Evolutionary conservation across 2,888 invertebrate genomes (phyloP).

Genomic region (Lapara coniferarum): DNA sequence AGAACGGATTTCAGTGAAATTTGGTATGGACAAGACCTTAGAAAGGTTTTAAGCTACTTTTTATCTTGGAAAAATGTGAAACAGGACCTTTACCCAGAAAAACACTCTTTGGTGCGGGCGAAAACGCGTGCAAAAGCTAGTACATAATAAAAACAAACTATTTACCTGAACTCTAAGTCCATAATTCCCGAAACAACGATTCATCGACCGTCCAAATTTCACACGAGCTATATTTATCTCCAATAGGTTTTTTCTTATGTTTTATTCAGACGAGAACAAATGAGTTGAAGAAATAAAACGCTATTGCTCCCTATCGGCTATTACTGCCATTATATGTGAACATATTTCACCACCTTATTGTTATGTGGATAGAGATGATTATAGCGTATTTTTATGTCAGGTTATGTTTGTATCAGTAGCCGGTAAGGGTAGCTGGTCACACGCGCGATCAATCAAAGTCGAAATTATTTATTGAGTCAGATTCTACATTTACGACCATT

Average conservation of each 20-base stretch:
- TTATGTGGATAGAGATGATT: neutral
- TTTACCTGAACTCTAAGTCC: neutral
- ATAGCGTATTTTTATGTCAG: neutral
- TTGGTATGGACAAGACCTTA: too few relatives aligned
- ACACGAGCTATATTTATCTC: constrained; percentile 36
- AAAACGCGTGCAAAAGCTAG: too few relatives aligned
- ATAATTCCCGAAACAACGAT: constrained; percentile 14
- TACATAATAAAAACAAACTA: neutral
- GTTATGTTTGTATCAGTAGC: neutral
- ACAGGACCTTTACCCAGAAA: too few relatives aligned
- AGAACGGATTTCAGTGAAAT: too few relatives aligned
- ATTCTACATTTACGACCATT: constrained; percentile 28
- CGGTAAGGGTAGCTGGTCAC: constrained; percentile 18
- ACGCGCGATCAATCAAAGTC: constrained; percentile 30
- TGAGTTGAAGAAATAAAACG: constrained; percentile 37
- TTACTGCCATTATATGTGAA: neutral
- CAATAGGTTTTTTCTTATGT: constrained; percentile 35
- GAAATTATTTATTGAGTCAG: constrained; percentile 29
- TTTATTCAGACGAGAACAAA: constrained; percentile 38
- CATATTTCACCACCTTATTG: neutral
- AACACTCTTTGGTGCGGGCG: too few relatives aligned
- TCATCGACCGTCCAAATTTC: constrained; percentile 27
- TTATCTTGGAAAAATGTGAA: too few relatives aligned
- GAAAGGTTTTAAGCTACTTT: too few relatives aligned
- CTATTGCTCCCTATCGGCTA: constrained; percentile 30